Conservation (phyloP, 2,888 invertebrate genomes). For the Drosophila neotestacea region DNA sequence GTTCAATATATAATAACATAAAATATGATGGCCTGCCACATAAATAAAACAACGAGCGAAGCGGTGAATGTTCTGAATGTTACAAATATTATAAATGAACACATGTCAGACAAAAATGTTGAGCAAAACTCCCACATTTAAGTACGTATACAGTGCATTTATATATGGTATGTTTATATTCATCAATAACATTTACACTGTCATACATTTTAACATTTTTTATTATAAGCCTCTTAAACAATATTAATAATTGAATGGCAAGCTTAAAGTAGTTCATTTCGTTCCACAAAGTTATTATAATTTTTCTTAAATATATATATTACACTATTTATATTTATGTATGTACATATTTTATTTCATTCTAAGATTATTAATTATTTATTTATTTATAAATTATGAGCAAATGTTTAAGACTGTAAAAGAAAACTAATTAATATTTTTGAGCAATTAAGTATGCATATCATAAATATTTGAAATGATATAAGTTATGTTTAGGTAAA, state of each 20-base stretch:
- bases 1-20: slow-evolving; percentile 75
- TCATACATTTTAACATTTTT: not conserved
- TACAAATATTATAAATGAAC: slow-evolving; percentile 62
- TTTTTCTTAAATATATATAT: not conserved
- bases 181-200: slow-evolving; percentile 1
- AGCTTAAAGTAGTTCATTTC: not conserved
- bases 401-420: no score
- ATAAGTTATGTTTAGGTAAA: no score
- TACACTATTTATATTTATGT: not conserved
- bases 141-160: not conserved
- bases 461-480: no score
- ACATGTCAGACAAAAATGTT: slow-evolving; percentile 57
- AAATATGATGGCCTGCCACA: slow-evolving; percentile 71
- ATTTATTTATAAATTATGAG: no score
- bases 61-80: slow-evolving; percentile 39
- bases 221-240: not conserved
- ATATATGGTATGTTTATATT: not conserved
- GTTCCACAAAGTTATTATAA: not conserved
- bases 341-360: no score
- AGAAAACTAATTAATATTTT: no score
- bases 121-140: slow-evolving; percentile 14
- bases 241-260: not conserved
- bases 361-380: no score
- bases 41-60: slow-evolving; percentile 63
- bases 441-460: no score